Evolutionary conservation across 2,888 invertebrate species (phyloP), one percentile per base, ranked within the genome.

Genomic region (Drosophila sordidapex): DNA sequence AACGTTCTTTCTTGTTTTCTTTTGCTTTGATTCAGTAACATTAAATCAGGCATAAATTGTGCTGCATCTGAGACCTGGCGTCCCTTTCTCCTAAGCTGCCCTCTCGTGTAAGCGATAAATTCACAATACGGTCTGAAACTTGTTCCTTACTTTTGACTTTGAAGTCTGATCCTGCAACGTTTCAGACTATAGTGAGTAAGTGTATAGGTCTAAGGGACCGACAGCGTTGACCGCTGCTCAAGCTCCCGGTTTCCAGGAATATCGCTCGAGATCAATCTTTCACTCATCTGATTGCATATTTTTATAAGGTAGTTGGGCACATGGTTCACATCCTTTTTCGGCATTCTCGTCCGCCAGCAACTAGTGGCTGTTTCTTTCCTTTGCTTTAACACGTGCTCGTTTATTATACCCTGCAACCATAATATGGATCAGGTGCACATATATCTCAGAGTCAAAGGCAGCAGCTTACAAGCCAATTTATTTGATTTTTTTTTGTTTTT

Each of bases 261-360:
- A 92, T 91, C 91, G 86, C 80, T 74, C 85, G 84, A 87, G 90
- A 91, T 91, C 92, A 91, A 92, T 92, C 91, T 91, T 82, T 81
- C 74, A 76, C 70, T 81, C 83, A 78, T 81, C 84, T 90, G 91
- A 92, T 91, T 91, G 91, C 89, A 90, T 90, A 91, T 91, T 91
- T 91, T 87, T 89, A 88, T 89, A 87, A 83, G 85, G 86, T 89
- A 86, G 90, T 85, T 81, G 78, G 75, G 68, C 81, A 78, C 82
- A 89, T 80, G 81, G 81, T 70, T 85, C 77, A 73, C 85, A 83
- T 85, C 89, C 85, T 83, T 87, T 90, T 91, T 90, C 80, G 87
- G 82, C 61, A 51, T 79, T 83, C 67, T 70, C 46, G 73, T 70
- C 63, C 35, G 64, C 62, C 74, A 72, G 68, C 43, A 51, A 43